These are phyloP conservation scores for Parazoanthus darwini DNA, from an alignment of 92 coral and sea anemone species.

Conservation along the genomic window DNA sequence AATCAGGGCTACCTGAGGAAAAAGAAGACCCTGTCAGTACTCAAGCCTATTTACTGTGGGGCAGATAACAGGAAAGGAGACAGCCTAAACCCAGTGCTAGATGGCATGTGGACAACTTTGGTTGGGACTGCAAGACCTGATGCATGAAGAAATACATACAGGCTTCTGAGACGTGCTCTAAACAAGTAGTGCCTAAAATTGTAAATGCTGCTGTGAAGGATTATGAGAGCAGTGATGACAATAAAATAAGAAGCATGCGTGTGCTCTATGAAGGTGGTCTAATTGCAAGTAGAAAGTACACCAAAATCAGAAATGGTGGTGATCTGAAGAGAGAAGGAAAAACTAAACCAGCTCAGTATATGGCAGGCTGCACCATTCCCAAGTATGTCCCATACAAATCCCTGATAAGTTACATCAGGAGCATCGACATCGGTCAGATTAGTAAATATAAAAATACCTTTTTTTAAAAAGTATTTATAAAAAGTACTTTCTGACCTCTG, in stretches of 20 bases:
- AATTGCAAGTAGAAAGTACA: not conserved
- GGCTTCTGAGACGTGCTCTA: not conserved
- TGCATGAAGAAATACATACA: not conserved
- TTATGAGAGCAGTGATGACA: not conserved
- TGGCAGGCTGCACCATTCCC: constrained; percentile 59
- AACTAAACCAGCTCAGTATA: constrained; percentile 39
- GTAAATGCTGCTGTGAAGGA: not conserved
- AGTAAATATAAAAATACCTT: too few species aligned
- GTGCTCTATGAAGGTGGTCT: not conserved
- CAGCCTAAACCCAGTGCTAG: not conserved
- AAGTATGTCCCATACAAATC: constrained; percentile 62
- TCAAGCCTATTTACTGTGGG: not conserved
- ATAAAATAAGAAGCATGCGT: not conserved
- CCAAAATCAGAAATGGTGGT: not conserved
- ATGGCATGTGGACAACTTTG: not conserved
- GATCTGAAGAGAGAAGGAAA: constrained; percentile 3
- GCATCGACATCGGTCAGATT: constrained; percentile 64
- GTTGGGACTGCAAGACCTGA: not conserved
- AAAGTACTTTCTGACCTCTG: constrained; percentile 33
- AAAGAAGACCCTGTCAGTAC: not conserved
- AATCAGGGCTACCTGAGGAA: not conserved
- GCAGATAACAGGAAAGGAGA: not conserved
- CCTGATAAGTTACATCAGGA: constrained; percentile 50
- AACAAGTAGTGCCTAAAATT: not conserved
- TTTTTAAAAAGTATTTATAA: constrained; percentile 37